A percentile compares a stretch with the other conserved stretches of the same genome.
Conservation (phyloP, 1,140 invertebrate species). For the Schlechtendalia chinensis region DNA sequence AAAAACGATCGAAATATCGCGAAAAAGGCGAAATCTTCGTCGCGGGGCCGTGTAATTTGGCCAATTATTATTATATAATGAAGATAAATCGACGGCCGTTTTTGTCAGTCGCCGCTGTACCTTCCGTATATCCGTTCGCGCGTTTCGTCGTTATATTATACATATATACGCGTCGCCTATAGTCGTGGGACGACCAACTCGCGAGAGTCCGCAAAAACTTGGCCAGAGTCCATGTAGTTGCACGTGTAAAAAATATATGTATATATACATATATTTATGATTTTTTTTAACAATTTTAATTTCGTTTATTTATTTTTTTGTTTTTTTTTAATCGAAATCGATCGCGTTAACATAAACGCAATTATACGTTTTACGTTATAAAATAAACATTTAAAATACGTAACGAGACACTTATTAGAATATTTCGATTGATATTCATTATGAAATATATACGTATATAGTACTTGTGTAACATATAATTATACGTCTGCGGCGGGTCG, state of each 20-base stretch:
- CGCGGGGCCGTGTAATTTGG: not conserved
- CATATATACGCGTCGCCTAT: no score
- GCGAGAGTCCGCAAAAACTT: not conserved
- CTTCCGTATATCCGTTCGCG: not conserved
- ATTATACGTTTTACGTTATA: not conserved
- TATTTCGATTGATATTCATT: constrained; percentile 17
- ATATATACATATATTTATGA: no score
- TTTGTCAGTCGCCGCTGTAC: no score
- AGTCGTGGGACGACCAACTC: constrained; percentile 16
- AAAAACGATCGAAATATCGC: not conserved
- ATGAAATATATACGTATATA: not conserved
- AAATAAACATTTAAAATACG: not conserved
- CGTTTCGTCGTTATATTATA: not conserved
- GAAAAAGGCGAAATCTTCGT: not conserved
- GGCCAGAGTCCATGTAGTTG: not conserved
- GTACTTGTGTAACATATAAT: not conserved
- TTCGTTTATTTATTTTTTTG: not conserved
- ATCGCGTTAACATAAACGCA: not conserved
- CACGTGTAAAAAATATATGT: no score
- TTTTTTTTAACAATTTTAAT: no score
- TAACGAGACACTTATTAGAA: constrained; percentile 23
- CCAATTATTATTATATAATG: constrained; percentile 5
- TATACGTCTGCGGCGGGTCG: not conserved
- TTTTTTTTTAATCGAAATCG: not conserved
- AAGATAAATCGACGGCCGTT: not conserved